phyloP scores from a whole-genome alignment of 2,888 invertebrate genomes.

The Ichneumoninae sp. region DNA sequence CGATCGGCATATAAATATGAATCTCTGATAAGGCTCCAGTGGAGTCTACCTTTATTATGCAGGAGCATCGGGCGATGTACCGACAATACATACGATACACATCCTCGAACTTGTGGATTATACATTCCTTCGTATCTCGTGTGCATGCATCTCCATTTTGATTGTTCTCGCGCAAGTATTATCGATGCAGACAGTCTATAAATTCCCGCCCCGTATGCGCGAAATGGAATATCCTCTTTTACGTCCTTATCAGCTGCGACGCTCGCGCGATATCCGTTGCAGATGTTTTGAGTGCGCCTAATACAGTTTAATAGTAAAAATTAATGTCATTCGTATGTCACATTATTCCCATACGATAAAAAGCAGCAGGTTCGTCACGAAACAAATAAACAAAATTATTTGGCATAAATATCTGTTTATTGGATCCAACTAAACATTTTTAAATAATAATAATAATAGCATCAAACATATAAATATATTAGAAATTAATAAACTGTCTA shows the following conservation, averaged over 20 bases:
- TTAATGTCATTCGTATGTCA: no score
- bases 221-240: conserved; percentile 16
- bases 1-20: neutral
- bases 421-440: no score
- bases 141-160: neutral
- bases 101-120: neutral
- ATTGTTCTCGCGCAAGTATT: conserved; percentile 20
- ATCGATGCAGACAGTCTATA: neutral
- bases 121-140: neutral
- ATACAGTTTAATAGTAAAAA: no score
- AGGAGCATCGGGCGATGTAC: neutral
- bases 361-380: no score
- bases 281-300: neutral
- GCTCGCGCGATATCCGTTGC: neutral
- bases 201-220: neutral
- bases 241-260: neutral
- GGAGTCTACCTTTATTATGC: neutral
- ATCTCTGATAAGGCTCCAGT: neutral
- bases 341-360: no score
- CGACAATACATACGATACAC: neutral
- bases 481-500: no score
- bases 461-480: no score
- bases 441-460: no score
- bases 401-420: no score
- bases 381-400: no score